Percentiles rank a stretch among this genome's conserved stretches.
phyloP scores from a whole-genome alignment of 2,113 vertebrate species.

The Podilymbus podiceps region DNA sequence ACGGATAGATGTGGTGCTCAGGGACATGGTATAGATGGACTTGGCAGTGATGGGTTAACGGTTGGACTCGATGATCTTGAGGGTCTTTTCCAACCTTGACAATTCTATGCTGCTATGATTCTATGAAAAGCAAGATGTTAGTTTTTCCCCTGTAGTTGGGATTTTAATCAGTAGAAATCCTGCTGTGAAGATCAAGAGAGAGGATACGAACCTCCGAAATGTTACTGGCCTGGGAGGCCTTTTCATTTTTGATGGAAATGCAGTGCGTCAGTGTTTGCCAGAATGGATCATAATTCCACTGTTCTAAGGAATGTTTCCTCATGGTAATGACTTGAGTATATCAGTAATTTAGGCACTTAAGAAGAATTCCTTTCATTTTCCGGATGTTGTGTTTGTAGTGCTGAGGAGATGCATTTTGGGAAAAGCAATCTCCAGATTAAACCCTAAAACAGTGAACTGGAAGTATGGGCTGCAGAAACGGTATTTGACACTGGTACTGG shows the following conservation, averaged over 20 bases:
- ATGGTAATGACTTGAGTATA: not conserved
- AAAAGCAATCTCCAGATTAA: not conserved
- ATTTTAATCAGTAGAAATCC: not conserved
- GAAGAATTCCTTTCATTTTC: not conserved
- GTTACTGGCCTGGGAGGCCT: not conserved
- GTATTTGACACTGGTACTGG: not conserved
- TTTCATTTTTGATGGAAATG: not conserved
- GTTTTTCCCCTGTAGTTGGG: not conserved
- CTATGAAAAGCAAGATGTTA: not conserved
- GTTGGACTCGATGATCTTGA: too few species aligned
- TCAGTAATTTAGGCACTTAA: not conserved
- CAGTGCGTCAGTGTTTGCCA: not conserved
- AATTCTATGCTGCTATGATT: too few species aligned
- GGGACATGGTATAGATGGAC: too few species aligned
- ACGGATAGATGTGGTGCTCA: too few species aligned
- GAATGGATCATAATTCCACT: not conserved
- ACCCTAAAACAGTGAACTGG: not conserved
- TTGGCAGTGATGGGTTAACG: too few species aligned
- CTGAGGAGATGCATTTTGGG: not conserved
- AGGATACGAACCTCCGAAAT: not conserved
- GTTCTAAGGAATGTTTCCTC: not conserved
- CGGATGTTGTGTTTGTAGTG: not conserved
- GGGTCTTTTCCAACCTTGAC: too few species aligned
- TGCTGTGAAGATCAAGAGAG: not conserved
- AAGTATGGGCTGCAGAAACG: not conserved